Base-by-base conservation (phyloP, 2,797 vertebrate species). In the Poeciliopsis gracilis region DNA sequence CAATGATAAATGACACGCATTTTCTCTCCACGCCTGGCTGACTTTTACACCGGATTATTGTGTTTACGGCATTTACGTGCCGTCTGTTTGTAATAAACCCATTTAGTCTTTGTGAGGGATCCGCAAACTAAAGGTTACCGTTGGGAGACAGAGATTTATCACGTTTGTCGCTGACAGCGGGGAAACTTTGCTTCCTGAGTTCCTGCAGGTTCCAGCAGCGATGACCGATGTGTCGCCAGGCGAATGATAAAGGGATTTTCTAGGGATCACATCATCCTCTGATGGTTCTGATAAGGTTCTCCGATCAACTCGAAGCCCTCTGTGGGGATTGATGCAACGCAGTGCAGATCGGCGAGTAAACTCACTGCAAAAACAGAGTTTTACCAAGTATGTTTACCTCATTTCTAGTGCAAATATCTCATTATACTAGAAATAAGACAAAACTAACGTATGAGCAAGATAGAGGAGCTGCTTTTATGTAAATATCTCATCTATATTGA, bases 241-340 rank as follows among this genome's bases (percentile, higher is more conserved):
- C 61, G 38, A 67, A 77, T 4, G 85, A 89, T 90, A 85, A 89
- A 84, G 84, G 84, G 84, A 90, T 93, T 91, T 89, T 36, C 73
- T 38, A 76, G 86, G 83, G 84, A 90, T 89, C 86, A 90, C 80
- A 87, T 89, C 89, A 74, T 88, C 76, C 51, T 85, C 75, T 84
- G 72, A 87, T 72, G 76, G 75, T 49, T 75, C 76, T 84, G 92
- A 92, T 91, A 86, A 83, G 76, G 75, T 78, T 79, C 77, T 47
- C 45, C 59, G 76, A 77, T 85, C 77, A 79, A 83, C 82, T 82
- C 7, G 78, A 51, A 71, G 57, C 45, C 74, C 75, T 83, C 81
- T 79, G 77, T 80, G 71, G 51, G 66, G 63, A 66, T 25, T 51
- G 72, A 79, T 82, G 81, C 61, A 73, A 77, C 73, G 74, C 75